Evolutionary conservation across 2,888 invertebrate species (phyloP), one percentile per base, ranked within the genome.

Genomic region (Plagodis dolabraria): DNA sequence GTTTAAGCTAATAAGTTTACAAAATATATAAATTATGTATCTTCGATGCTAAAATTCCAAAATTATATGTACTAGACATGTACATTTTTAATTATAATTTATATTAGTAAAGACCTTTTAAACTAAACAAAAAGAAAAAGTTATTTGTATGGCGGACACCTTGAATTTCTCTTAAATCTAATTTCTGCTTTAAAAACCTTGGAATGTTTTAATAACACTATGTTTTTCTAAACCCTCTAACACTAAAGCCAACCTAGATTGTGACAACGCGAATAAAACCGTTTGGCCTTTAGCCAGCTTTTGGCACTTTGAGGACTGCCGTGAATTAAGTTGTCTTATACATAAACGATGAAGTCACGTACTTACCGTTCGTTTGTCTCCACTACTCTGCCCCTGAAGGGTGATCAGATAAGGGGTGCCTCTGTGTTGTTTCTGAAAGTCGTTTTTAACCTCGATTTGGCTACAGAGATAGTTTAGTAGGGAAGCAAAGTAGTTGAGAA

Each of bases 211-310:
- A 5, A 47, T 10, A 9, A 34, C 47, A n/a, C 4, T 35, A 36
- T 11, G 9, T 35, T 22, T n/a, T 34, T 47, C 7, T n/a, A 5
- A 47, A 35, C 4, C 49, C 59, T 53, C 59, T 46, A 33, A 0
- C 42, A 50, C 22, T 42, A 10, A 11, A 34, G 22, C 61, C 43
- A 10, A 60, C 69, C 60, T 57, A 50, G 60, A 45, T 64, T 52
- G 63, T 63, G 60, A 63, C 67, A 60, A 57, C 47, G 52, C 47
- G 52, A 64, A 67, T 60, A 63, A 63, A 61, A 57, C 62, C 63
- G 62, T 53, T 78, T 79, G 79, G 79, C 77, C 69, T 71, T 60
- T 34, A 59, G 74, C 75, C 77, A 79, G 70, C 62, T 52, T 50
- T 63, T 59, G 58, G 46, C 59, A 40, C 50, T 63, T 60, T 45